A percentile compares a stretch with the other conserved stretches of the same genome.
These are phyloP conservation scores for Osmerus eperlanus DNA, from an alignment of 2,113 vertebrate genomes.

Conservation along the genomic window DNA sequence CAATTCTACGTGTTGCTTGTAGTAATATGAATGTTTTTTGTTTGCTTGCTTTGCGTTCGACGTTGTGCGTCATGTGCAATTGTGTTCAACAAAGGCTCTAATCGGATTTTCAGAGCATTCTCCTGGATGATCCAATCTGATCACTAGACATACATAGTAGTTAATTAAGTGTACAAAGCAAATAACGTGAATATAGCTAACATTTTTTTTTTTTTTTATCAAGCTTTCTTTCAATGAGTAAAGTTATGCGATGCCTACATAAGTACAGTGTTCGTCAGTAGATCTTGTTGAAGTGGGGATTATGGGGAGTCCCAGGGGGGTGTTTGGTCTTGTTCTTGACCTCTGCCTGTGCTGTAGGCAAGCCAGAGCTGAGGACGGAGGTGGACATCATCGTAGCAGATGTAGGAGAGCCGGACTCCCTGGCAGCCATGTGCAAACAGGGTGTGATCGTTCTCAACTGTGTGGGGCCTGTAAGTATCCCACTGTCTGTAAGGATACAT, in stretches of 20 bases:
- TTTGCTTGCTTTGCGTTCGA: background rate
- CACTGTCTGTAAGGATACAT: background rate
- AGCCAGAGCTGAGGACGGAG: constrained; percentile 76
- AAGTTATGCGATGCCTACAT: no score
- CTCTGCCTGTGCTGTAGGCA: constrained; percentile 67
- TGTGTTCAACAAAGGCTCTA: no score
- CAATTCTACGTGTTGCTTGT: background rate
- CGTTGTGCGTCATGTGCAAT: no score
- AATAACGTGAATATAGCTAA: no score
- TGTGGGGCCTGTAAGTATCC: constrained; percentile 90
- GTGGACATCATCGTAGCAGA: constrained; percentile 88
- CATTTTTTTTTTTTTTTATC: no score
- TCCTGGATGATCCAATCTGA: no score
- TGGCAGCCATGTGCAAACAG: constrained; percentile 89
- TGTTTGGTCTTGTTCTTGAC: background rate
- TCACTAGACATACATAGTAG: no score
- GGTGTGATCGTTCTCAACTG: constrained; percentile 88
- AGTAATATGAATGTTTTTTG: background rate
- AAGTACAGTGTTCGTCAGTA: background rate
- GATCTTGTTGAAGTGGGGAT: background rate
- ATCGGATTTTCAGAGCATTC: no score
- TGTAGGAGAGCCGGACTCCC: constrained; percentile 78
- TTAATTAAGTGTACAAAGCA: no score
- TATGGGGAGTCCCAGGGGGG: background rate
- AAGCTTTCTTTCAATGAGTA: no score